These are phyloP conservation scores for Camponotus fellah DNA, from an alignment of 2,888 invertebrate species.

Conservation along the genomic window DNA sequence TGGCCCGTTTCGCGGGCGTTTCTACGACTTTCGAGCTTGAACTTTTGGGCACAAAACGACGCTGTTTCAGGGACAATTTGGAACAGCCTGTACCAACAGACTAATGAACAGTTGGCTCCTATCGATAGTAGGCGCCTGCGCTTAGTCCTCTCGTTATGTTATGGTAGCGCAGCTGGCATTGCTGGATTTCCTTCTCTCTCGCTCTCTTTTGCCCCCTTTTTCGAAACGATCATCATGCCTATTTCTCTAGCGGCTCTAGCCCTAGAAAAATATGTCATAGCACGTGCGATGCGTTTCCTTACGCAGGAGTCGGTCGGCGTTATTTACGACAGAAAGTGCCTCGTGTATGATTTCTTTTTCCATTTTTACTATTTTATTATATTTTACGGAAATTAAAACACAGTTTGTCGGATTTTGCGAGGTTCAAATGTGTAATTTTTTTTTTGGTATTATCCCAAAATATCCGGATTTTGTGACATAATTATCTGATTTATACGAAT, in stretches of 20 bases:
- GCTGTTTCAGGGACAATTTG: constrained; percentile 73
- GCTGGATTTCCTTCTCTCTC: constrained; percentile 64
- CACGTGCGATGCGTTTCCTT: constrained; percentile 39
- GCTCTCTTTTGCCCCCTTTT: constrained; percentile 53
- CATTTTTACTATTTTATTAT: background rate
- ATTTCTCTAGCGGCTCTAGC: constrained; percentile 72
- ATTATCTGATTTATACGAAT: background rate
- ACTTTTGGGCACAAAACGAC: constrained; percentile 58
- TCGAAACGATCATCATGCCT: constrained; percentile 65
- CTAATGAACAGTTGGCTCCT: constrained; percentile 85
- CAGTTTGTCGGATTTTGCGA: no score
- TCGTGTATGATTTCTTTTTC: background rate
- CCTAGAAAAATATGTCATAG: constrained; percentile 76
- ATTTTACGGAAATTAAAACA: background rate
- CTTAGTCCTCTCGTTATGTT: constrained; percentile 77
- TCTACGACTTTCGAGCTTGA: constrained; percentile 3
- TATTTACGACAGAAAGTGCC: constrained; percentile 7
- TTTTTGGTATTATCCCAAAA: background rate
- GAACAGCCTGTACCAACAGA: constrained; percentile 78
- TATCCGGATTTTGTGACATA: background rate
- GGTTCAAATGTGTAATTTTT: background rate
- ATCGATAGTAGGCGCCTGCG: constrained; percentile 82
- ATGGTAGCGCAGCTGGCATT: constrained; percentile 83
- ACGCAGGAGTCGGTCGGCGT: background rate
- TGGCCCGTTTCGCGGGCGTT: constrained; percentile 11